Conservation (phyloP, 2,797 vertebrate genomes). For the Mareca penelope region DNA sequence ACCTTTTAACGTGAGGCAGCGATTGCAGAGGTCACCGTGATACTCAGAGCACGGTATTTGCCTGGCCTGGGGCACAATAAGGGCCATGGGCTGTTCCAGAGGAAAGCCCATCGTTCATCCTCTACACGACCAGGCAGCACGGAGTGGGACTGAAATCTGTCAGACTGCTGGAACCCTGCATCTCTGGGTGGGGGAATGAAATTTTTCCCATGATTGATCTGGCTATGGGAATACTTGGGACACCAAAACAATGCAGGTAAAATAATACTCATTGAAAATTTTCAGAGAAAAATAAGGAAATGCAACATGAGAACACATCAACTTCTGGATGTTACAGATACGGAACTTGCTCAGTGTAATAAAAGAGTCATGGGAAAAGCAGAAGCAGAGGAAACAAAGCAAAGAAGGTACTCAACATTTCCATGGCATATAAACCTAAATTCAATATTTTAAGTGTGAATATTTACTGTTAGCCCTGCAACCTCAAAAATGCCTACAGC, state of each 20-base stretch:
- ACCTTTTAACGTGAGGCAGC: neutral
- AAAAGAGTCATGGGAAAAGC: slow-evolving; percentile 71
- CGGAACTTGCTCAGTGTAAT: slow-evolving; percentile 46
- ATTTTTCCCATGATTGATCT: slow-evolving; percentile 51
- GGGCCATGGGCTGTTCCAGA: neutral
- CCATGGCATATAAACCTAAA: slow-evolving; percentile 60
- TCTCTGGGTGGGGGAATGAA: neutral
- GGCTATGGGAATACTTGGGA: slow-evolving; percentile 24
- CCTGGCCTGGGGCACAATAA: neutral
- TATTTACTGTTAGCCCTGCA: slow-evolving; percentile 28
- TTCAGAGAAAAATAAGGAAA: slow-evolving; percentile 58
- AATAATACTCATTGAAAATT: slow-evolving; percentile 58
- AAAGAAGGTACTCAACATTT: slow-evolving; percentile 57
- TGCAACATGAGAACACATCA: slow-evolving; percentile 43
- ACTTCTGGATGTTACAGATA: slow-evolving; percentile 59
- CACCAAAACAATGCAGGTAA: slow-evolving; percentile 54
- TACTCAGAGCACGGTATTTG: neutral
- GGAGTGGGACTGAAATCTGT: neutral
- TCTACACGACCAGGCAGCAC: neutral
- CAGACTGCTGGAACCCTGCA: neutral
- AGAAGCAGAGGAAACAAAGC: slow-evolving; percentile 46
- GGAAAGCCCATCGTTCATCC: neutral
- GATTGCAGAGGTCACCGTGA: neutral
- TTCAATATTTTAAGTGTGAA: slow-evolving; percentile 46
- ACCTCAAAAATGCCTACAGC: slow-evolving; percentile 39